Conservation (phyloP, 2,888 invertebrate species). For the Phymatocera aterrima region DNA sequence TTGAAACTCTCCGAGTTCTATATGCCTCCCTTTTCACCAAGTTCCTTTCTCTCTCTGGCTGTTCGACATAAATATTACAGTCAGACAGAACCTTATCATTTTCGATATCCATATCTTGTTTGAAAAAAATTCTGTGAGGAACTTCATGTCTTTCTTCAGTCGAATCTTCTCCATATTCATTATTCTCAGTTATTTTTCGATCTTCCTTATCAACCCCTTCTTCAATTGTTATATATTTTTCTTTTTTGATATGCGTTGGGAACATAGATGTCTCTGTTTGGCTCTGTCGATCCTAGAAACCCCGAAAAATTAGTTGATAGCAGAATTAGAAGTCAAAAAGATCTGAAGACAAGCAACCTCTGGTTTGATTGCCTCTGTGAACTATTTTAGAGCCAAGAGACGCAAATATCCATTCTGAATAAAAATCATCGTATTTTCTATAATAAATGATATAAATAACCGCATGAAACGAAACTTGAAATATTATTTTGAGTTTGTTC, state of each 20-base stretch:
- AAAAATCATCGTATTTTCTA: background rate
- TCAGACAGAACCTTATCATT: conserved; percentile 23
- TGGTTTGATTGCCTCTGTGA: too few relatives aligned
- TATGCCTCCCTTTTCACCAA: conserved; percentile 52
- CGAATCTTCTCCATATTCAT: background rate
- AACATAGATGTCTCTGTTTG: conserved; percentile 55
- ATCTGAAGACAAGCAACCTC: too few relatives aligned
- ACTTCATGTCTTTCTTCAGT: background rate
- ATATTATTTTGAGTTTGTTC: background rate
- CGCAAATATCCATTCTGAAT: background rate
- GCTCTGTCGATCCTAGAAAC: conserved; percentile 57
- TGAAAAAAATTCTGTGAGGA: background rate
- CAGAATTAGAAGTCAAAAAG: background rate
- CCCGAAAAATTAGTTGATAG: background rate
- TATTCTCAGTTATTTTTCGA: background rate
- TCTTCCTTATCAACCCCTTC: background rate
- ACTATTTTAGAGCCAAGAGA: too few relatives aligned
- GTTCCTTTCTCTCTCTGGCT: conserved; percentile 47
- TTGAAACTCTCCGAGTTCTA: conserved; percentile 58
- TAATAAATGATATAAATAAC: background rate
- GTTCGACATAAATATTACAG: conserved; percentile 10
- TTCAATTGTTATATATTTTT: background rate
- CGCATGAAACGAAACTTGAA: background rate
- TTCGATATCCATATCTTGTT: conserved; percentile 16
- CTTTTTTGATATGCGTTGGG: background rate